Evolutionary conservation across 92 coral and sea anemone species (phyloP), one percentile per base, ranked within the genome.

Genomic region (Zoanthus solanderi): DNA sequence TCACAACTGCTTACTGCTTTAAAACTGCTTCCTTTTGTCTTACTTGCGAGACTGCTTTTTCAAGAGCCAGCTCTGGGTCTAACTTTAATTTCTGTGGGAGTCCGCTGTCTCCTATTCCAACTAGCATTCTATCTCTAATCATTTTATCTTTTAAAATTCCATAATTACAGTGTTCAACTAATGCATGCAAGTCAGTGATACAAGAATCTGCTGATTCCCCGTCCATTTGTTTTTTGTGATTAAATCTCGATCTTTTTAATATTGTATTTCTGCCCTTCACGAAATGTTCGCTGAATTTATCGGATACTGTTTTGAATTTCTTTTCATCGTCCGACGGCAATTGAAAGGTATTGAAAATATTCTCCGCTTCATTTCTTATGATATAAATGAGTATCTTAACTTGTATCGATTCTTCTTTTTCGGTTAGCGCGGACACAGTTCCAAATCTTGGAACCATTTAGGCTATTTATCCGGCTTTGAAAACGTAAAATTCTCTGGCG

Each of bases 1-100:
- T 16, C 72, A 66, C 72, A 12, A 66, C 72, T 66, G 72, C 12
- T 66, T 66, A 23, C 72, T 66, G 72, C 32, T 16, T 66, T 16
- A 66, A 66, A 66, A 66, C 72, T 66, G 72, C 72, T 23, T 66
- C 72, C 9, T 66, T 66, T 66, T 66, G 72, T 66, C 72, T 66
- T 23, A 53, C 15, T 0, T 13, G 58, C 58, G 58, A 0, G 58
- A 53, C 9, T 53, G 58, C 58, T 53, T 71, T 73, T 6, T 73
- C 78, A 73, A 73, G 54, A 0, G 56, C 32, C 44, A 73, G 16
- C 30, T 73, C 56, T 44, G 78, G 57, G 12, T 74, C 78, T 44
- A 74, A 74, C 58, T 44, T 54, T 30, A 74, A 14, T 44, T 74
- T 74, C 14, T 74, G 78, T 4, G 78, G 37, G 28, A 74, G 78